Conservation (phyloP, 1,140 invertebrate genomes). For the Cataglyphis hispanica region DNA sequence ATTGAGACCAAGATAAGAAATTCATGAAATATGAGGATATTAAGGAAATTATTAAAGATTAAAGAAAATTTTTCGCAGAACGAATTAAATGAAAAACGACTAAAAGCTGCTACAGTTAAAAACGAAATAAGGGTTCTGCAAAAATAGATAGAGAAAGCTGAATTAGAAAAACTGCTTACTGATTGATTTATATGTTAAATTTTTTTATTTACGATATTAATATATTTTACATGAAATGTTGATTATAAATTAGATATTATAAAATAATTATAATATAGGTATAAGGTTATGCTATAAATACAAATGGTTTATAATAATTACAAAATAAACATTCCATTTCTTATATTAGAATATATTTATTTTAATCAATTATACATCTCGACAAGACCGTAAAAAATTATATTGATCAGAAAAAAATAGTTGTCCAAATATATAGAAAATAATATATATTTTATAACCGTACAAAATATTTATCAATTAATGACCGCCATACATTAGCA, state of each 20-base stretch:
- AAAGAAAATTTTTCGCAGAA: conserved; percentile 1
- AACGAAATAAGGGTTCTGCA: background rate
- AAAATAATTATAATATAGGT: too few species aligned
- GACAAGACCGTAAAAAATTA: conserved; percentile 3
- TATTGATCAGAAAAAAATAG: background rate
- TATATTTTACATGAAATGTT: too few species aligned
- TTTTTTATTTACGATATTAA: too few species aligned
- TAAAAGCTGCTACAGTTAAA: background rate
- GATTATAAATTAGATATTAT: too few species aligned
- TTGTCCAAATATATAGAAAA: conserved; percentile 5
- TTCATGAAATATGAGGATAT: background rate
- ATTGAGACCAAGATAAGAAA: conserved; percentile 5
- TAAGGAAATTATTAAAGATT: background rate
- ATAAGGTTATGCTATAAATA: too few species aligned
- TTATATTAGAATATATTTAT: too few species aligned
- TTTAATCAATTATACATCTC: too few species aligned
- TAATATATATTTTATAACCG: background rate
- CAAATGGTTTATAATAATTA: too few species aligned
- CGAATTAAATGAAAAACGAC: background rate
- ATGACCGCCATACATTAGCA: background rate
- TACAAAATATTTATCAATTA: conserved; percentile 22
- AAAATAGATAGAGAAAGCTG: conserved; percentile 3
- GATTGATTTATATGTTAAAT: too few species aligned
- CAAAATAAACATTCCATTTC: too few species aligned
- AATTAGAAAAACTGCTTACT: background rate